Evolutionary conservation across 2,113 vertebrate species (phyloP).

Genomic region (Aldabrachelys gigantea): DNA sequence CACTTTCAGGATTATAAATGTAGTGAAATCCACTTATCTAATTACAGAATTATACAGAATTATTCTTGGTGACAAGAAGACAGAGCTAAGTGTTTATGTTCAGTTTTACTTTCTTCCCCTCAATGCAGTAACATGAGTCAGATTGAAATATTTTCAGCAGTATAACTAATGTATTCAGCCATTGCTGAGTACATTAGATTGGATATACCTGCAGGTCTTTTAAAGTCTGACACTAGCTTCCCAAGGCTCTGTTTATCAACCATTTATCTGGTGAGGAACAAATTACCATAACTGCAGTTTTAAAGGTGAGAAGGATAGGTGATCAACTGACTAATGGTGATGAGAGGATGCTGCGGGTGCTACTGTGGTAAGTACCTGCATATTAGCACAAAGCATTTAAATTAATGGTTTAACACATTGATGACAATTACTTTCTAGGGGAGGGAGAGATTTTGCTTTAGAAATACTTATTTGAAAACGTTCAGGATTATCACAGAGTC

Average conservation of each 20-base stretch:
- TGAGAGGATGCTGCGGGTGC: background rate
- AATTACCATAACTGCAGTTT: background rate
- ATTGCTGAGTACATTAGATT: background rate
- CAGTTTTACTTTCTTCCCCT: background rate
- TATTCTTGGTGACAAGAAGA: background rate
- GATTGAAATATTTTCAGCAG: constrained; percentile 9
- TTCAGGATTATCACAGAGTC: background rate
- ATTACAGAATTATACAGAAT: background rate
- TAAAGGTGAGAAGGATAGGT: background rate
- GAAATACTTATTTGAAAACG: background rate
- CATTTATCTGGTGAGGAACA: background rate
- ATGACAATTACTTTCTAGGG: background rate
- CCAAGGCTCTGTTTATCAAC: background rate
- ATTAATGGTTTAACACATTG: background rate
- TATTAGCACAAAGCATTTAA: background rate
- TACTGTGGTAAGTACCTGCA: background rate
- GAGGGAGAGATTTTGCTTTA: background rate
- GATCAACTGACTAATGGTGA: background rate
- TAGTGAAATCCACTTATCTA: background rate
- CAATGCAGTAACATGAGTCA: background rate
- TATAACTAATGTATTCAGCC: background rate
- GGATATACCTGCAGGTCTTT: background rate
- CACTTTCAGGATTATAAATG: background rate
- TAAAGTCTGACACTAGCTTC: background rate
- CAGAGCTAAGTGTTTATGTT: background rate